Evolutionary conservation across 2,797 vertebrate genomes (phyloP), one percentile per base, ranked within the genome.

Genomic region (Rhinella marina): DNA sequence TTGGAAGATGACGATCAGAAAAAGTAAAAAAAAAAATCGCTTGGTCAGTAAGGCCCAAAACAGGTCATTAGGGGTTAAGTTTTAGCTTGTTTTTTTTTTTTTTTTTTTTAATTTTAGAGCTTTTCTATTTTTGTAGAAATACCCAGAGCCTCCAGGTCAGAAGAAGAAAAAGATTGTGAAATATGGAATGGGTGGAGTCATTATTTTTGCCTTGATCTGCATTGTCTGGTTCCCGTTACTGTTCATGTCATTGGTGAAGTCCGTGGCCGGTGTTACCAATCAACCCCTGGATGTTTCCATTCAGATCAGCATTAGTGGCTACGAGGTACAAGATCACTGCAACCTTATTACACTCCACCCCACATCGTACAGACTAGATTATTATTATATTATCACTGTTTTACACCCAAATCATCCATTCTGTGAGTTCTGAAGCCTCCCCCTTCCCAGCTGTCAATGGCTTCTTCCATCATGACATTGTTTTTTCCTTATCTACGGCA

Each of bases 121-220:
- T 21, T 77, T 81, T 87, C 32, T 29, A 59, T 50, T 29, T 82
- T 81, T 90, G 0, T 91, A 96, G 96, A 97, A 96, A 94, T 94
- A 95, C 80, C 96, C 96, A 10, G 95, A 95, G 75, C 87, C 90
- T 54, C 93, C 91, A 0, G 96, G 95, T 3, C 95, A 96, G 92
- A 96, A 96, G 92, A 96, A 96, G 93, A 96, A 96, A 90, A 93
- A 84, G 87, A 91, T 94, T 62, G 95, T 95, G 79, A 97, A 97
- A 86, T 93, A 96, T 0, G 94, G 94, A 5, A 94, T 92, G 93
- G 95, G 92, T 0, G 95, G 95, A n/a, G 90, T 96, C 56, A 91
- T 96, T 76, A 95, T 95, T 86, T 94, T 96, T 4, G 82, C 90
- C 19, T 92, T 94, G 73, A 94, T 95, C 84, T 93, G 93, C 91